A percentile compares a stretch with the other conserved stretches of the same genome.
Evolutionary conservation across 2,113 vertebrate species (phyloP).

Genomic region (Leuciscus idus): DNA sequence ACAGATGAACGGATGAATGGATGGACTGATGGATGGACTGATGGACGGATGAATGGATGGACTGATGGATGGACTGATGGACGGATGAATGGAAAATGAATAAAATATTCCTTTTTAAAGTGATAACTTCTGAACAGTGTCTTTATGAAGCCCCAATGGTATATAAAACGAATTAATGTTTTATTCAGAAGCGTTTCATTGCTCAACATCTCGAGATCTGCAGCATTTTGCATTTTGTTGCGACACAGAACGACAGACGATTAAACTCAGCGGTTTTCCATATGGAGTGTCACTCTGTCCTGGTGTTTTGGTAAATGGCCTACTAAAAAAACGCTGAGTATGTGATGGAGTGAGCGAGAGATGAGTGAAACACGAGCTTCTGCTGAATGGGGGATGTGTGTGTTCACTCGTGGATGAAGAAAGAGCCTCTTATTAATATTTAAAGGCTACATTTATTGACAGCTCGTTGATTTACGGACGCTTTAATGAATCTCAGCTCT

Average conservation of each 20-base stretch:
- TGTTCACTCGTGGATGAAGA: constrained; percentile 47
- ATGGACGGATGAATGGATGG: too few relatives aligned
- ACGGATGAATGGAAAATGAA: too few relatives aligned
- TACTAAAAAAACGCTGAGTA: constrained; percentile 55
- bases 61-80: rapidly evolving
- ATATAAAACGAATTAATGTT: not conserved
- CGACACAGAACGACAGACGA: not conserved
- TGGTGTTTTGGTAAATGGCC: constrained; percentile 48
- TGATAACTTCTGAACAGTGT: not conserved
- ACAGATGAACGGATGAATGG: too few relatives aligned
- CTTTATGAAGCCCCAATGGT: not conserved
- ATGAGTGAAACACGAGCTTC: not conserved
- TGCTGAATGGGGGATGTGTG: not conserved
- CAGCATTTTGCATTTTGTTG: not conserved
- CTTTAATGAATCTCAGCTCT: constrained; percentile 67
- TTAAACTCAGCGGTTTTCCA: not conserved
- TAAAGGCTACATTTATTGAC: constrained; percentile 76
- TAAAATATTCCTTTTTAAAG: not conserved
- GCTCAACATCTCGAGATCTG: not conserved
- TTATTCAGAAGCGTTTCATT: not conserved
- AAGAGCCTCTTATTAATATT: constrained; percentile 76
- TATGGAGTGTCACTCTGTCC: not conserved
- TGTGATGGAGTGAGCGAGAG: constrained; percentile 31
- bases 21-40: rapidly evolving
- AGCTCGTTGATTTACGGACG: constrained; percentile 73